phyloP scores from a whole-genome alignment of 2,113 vertebrate genomes.

The Tor tambroides region DNA sequence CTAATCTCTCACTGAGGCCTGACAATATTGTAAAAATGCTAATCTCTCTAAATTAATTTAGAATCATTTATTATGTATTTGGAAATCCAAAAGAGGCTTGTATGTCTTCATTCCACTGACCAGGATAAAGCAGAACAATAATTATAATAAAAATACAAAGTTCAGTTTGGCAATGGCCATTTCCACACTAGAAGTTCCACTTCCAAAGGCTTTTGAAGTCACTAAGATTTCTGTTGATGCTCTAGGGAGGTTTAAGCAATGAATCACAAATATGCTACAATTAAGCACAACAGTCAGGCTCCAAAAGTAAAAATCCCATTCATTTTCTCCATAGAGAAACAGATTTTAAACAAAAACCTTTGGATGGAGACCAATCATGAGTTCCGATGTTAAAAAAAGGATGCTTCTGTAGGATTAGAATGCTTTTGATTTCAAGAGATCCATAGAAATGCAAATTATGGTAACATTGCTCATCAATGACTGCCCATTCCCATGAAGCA shows the following conservation, averaged over 20 bases:
- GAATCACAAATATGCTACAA: background rate
- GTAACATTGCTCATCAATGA: background rate
- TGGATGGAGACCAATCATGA: background rate
- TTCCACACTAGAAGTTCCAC: background rate
- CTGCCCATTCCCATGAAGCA: background rate
- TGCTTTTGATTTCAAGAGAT: background rate
- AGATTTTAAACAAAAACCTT: background rate
- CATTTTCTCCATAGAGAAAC: background rate
- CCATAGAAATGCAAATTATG: background rate
- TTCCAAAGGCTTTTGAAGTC: background rate
- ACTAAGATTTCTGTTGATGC: background rate
- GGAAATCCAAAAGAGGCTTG: conserved; percentile 4
- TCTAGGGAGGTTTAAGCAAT: background rate
- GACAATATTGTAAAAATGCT: conserved; percentile 34
- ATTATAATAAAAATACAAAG: background rate
- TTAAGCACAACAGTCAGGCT: background rate
- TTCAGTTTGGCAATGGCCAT: background rate
- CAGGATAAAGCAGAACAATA: background rate
- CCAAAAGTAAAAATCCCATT: background rate
- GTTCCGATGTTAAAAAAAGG: background rate
- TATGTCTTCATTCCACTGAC: background rate
- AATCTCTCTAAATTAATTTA: conserved; percentile 15
- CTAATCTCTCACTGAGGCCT: conserved; percentile 29
- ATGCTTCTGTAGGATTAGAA: background rate
- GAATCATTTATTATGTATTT: conserved; percentile 16